Conservation (phyloP, 2,113 vertebrate genomes). For the Carollia perspicillata region DNA sequence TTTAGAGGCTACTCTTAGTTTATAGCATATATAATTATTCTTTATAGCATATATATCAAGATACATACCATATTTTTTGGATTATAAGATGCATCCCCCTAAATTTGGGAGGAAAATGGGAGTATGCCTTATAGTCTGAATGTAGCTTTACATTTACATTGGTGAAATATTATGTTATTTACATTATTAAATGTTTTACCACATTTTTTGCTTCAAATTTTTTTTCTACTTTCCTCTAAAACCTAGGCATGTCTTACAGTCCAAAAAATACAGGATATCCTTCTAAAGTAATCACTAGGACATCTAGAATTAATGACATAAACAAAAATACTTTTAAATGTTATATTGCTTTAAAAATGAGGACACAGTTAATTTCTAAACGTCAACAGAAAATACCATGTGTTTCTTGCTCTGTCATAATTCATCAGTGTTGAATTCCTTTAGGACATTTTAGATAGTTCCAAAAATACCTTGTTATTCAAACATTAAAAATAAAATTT, state of each 20-base stretch:
- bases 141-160: too few species aligned
- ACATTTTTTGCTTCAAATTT: too few species aligned
- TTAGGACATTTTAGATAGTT: constrained; percentile 4
- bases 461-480: background rate
- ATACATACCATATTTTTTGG: background rate
- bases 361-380: constrained; percentile 28
- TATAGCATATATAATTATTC: background rate
- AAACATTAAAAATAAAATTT: constrained; percentile 34
- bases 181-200: too few species aligned
- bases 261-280: too few species aligned
- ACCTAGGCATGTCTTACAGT: too few species aligned
- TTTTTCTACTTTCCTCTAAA: too few species aligned
- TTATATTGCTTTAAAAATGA: background rate
- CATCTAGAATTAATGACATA: background rate
- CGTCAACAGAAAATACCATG: background rate
- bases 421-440: constrained; percentile 3
- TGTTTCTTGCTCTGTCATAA: background rate
- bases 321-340: background rate
- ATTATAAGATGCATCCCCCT: too few species aligned
- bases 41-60: background rate
- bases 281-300: background rate
- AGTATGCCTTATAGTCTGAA: too few species aligned
- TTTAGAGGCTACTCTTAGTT: background rate
- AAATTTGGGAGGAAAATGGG: too few species aligned
- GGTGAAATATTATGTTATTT: too few species aligned